These are phyloP conservation scores for Euglossa dilemma DNA, from an alignment of 1,140 invertebrate genomes.

Conservation along the genomic window DNA sequence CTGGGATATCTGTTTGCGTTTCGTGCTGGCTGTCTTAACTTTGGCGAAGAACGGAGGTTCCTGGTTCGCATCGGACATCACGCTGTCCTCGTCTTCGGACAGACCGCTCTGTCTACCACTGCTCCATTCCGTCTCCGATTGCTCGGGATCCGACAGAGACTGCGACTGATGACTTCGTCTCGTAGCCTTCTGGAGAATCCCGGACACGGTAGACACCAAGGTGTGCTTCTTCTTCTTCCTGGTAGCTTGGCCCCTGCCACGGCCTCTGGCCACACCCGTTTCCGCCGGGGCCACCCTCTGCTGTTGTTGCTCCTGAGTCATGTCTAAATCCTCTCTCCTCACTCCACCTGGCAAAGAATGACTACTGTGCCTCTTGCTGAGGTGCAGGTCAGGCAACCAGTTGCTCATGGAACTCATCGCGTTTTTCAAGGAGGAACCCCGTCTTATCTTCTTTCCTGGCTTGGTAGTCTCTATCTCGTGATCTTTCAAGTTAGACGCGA, in stretches of 20 bases:
- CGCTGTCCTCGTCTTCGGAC: constrained; percentile 88
- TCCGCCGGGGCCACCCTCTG: constrained; percentile 65
- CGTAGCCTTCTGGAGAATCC: constrained; percentile 90
- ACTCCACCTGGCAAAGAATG: constrained; percentile 90
- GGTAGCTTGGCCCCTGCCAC: constrained; percentile 67
- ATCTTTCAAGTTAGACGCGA: constrained; percentile 86
- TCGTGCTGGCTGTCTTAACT: constrained; percentile 82
- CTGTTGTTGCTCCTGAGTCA: constrained; percentile 79
- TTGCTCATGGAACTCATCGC: constrained; percentile 91
- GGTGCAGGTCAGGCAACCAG: constrained; percentile 91
- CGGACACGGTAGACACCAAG: constrained; percentile 90
- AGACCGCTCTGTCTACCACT: constrained; percentile 86
- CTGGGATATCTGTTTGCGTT: constrained; percentile 76
- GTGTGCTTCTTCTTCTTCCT: constrained; percentile 90
- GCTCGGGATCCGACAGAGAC: constrained; percentile 89
- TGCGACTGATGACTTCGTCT: constrained; percentile 84
- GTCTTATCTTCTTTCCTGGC: constrained; percentile 86
- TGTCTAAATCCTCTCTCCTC: constrained; percentile 84
- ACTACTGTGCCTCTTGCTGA: constrained; percentile 90
- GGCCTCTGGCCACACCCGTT: constrained; percentile 62
- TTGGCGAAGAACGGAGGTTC: constrained; percentile 86
- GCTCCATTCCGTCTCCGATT: constrained; percentile 90
- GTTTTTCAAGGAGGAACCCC: constrained; percentile 88
- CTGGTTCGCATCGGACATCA: constrained; percentile 86
- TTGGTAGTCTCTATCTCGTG: constrained; percentile 82